Conservation (phyloP, 2,113 vertebrate species). For the Nerophis lumbriciformis region DNA sequence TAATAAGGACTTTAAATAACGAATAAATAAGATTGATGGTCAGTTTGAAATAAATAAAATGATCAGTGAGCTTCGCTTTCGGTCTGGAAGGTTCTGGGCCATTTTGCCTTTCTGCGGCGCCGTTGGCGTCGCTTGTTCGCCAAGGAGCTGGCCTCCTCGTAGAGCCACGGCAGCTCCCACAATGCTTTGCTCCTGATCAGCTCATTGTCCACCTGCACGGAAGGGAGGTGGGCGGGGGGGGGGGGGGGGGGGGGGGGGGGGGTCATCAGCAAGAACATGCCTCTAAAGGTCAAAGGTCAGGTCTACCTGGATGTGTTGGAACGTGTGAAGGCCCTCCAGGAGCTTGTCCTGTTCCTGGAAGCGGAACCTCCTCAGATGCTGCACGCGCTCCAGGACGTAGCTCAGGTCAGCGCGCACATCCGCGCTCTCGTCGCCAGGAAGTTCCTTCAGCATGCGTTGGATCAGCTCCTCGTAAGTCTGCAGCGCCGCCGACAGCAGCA, state of each 20-base stretch:
- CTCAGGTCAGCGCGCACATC: neutral
- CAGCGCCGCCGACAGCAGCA: conserved; percentile 41
- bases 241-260: neutral
- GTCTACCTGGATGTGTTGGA: conserved; percentile 38
- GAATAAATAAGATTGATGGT: conserved; percentile 9
- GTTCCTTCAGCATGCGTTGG: conserved; percentile 36
- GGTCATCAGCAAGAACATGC: neutral
- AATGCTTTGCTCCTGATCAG: conserved; percentile 53
- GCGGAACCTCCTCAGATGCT: neutral
- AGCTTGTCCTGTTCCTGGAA: conserved; percentile 34
- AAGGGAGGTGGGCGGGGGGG: too few species aligned
- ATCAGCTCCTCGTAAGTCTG: conserved; percentile 47
- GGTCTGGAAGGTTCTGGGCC: neutral
- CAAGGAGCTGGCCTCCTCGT: conserved; percentile 25
- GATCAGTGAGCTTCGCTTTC: conserved; percentile 5
- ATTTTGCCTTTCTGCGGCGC: conserved; percentile 17
- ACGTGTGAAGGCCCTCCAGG: conserved; percentile 3
- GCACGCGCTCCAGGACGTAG: conserved; percentile 29
- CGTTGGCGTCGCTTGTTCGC: neutral
- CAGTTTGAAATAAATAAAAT: conserved; percentile 5
- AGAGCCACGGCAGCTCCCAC: conserved; percentile 43
- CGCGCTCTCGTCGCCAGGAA: neutral
- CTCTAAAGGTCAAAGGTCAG: neutral
- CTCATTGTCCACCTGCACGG: conserved; percentile 12
- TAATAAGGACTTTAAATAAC: conserved; percentile 35